Base-by-base conservation (phyloP, 2,888 invertebrate species). In the Hypomecis punctinalis region DNA sequence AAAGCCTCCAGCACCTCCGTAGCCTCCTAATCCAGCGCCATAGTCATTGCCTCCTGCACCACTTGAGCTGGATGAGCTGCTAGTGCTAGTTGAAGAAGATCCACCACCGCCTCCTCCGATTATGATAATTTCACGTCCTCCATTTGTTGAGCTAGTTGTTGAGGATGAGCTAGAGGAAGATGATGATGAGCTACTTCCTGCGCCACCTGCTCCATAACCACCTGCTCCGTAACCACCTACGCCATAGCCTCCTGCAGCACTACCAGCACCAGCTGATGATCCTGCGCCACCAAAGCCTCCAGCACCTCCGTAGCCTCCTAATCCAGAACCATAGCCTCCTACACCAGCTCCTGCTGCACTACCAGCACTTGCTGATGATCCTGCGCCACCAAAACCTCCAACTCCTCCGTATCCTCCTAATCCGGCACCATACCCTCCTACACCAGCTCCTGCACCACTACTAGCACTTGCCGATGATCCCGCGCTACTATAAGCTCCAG, bases 381-480 rank as follows among this genome's bases (percentile, higher is more conserved):
- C 42, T 43, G 33, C 6, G 9, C 42, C 42, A n/a, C 5, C 9
- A 11, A 7, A 43, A 23, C 6, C 47, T 13, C 68, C 11, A 39
- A 33, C 8, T 49, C 63, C 8, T 49, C 63, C 37, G 6, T 11
- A n/a, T 5, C 66, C 63, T 11, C 52, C 47, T 23, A 51, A 47
- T 51, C 69, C 58, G 63, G 62, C 63, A n/a, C 67, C 61, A 6
- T 53, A 70, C 5, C 55, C 54, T 61, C 72, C 69, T 10, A 33
- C 46, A 35, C 59, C 60, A 4, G 33, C 23, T 8, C 57, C 43
- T 13, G 23, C 68, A 8, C 57, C 54, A 59, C 73, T 69, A 37
- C 46, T 7, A 33, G 37, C 52, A 33, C 52, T 60, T 5, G 37
- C 33, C 3, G 23, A 23, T 23, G 23, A 23, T 23, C 23, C 23